Percentiles rank a stretch among this genome's conserved stretches.
Evolutionary conservation across 1,140 invertebrate species (phyloP).

Genomic region (Bathynomus jamesi): DNA sequence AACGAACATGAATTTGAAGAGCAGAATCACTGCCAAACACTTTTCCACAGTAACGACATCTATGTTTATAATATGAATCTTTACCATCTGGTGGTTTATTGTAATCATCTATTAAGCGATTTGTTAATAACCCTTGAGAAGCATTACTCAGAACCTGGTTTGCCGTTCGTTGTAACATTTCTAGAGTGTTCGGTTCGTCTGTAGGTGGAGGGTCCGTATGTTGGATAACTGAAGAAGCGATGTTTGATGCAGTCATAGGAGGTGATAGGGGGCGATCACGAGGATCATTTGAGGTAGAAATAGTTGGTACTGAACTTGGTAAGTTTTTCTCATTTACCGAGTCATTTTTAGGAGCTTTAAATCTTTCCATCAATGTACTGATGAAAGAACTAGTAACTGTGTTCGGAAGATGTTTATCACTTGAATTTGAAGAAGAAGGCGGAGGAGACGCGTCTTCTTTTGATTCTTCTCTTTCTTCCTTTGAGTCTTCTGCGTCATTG

Average conservation of each 20-base stretch:
- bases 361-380: constrained; percentile 25
- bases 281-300: constrained; percentile 5
- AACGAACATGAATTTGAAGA: constrained; percentile 89
- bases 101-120: constrained; percentile 72
- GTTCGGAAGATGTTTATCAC: not conserved
- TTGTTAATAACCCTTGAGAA: constrained; percentile 77
- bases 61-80: constrained; percentile 91
- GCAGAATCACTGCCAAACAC: constrained; percentile 96
- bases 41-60: constrained; percentile 93
- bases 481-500: not conserved
- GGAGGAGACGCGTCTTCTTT: constrained; percentile 8
- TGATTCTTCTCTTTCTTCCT: constrained; percentile 10
- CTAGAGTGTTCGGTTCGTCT: constrained; percentile 76
- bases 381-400: constrained; percentile 19
- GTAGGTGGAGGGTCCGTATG: constrained; percentile 66
- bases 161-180: constrained; percentile 80
- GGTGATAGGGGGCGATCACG: constrained; percentile 21
- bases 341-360: constrained; percentile 17
- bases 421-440: not conserved
- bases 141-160: constrained; percentile 78
- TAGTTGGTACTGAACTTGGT: not conserved
- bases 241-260: constrained; percentile 44
- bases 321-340: constrained; percentile 7
- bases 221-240: constrained; percentile 78
- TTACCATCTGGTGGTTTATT: constrained; percentile 48